Evolutionary conservation across 2,888 invertebrate genomes (phyloP), one percentile per base, ranked within the genome.

Genomic region (Tromatobia lineatoria): DNA sequence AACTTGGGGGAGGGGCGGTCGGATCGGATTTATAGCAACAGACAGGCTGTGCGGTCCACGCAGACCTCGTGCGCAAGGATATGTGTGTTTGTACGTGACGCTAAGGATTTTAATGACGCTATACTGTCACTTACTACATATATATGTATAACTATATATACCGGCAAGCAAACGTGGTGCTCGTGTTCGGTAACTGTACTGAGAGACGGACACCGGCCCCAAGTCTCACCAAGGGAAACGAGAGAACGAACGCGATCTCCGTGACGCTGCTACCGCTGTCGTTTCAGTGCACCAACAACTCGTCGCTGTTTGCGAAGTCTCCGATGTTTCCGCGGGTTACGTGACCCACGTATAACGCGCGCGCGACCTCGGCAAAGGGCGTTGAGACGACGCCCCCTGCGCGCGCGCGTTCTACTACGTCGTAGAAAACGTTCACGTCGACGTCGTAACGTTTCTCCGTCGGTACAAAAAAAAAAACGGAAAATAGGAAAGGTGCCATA

Each of bases 301-400:
- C 50, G 47, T 64, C 64, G 38, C 74, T 74, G 75, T 75, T 75
- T 75, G 75, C 52, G 38, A 50, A 64, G 61, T 52, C 52, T 61
- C 64, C 50, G 38, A 50, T 52, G 45, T 47, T 74, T 38, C 18
- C 61, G 66, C 57, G 64, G 76, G 76, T 83, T 83, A 83, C 83
- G 80, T 80, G 83, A 82, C 73, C 82, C 82, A 73, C 71, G 77
- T 73, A 59, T 66, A 66, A 79, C 75, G 69, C 61, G 50, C 45
- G 59, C 74, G 70, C 78, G 84, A 84, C 84, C 84, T 81, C 84
- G 84, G 84, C 57, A 81, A 84, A 84, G 84, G 84, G 84, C 84
- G 84, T 84, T 81, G 81, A 84, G 84, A 84, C 78, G 81, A 74
- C 77, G 75, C 71, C 81, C 64, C 34, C 38, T 20, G n/a, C 18